These are phyloP conservation scores for Sitophilus oryzae DNA, from an alignment of 1,140 invertebrate species.

Conservation along the genomic window DNA sequence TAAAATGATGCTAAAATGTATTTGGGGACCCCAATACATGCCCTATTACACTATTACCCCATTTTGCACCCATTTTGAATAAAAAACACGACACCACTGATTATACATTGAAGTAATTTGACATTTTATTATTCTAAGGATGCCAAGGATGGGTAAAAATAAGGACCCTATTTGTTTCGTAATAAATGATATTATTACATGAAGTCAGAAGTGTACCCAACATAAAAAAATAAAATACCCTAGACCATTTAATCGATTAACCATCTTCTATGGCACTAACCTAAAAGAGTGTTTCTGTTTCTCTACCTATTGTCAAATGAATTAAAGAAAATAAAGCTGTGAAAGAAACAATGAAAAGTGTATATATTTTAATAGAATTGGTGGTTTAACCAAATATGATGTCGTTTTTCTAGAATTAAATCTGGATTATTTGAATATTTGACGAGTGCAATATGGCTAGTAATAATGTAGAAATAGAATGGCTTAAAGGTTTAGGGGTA, in stretches of 20 bases:
- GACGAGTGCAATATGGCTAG: conserved; percentile 38
- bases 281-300: conserved; percentile 18
- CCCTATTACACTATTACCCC: too few relatives aligned
- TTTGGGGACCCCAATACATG: too few relatives aligned
- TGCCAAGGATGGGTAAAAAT: too few relatives aligned
- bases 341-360: not conserved
- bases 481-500: conserved; percentile 39
- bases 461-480: conserved; percentile 44
- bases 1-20: too few relatives aligned
- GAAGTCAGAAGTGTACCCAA: too few relatives aligned
- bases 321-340: conserved; percentile 3
- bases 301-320: conserved; percentile 15
- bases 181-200: too few relatives aligned
- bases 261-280: conserved; percentile 17
- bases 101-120: too few relatives aligned
- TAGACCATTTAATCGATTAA: not conserved
- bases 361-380: not conserved
- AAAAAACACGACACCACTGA: too few relatives aligned
- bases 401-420: not conserved
- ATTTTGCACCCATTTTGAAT: too few relatives aligned
- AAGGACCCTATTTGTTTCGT: too few relatives aligned
- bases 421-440: conserved; percentile 1
- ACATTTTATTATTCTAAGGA: too few relatives aligned
- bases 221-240: not conserved
- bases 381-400: not conserved